Evolutionary conservation across 2,797 vertebrate genomes (phyloP), one percentile per base, ranked within the genome.

Genomic region (Ceryle rudis): DNA sequence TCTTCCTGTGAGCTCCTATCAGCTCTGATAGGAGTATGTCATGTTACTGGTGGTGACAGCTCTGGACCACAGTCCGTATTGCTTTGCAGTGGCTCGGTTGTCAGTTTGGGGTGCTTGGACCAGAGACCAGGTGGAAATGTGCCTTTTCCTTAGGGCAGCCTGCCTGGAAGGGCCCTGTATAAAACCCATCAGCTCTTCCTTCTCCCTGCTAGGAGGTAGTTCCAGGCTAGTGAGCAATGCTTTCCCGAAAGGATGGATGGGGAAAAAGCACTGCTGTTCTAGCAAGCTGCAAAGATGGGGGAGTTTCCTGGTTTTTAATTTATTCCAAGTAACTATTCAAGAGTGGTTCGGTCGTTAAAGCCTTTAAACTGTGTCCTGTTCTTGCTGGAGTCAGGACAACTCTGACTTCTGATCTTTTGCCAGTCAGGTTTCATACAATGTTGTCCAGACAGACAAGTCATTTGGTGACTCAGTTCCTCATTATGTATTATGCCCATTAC

Each of bases 1-100:
- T 37, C 54, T 7, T 21, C 3, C 33, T 9, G 0, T 6, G 19
- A n/a, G 4, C 18, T 51, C 35, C 25, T 10, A 1, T 12, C 8
- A 17, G 62, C 8, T 9, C 11, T 21, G 0, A 1, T 1, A 14
- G 44, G n/a, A 29, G 1, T 11, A 2, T 4, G 21, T 17, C 1
- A 22, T 2, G 20, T 18, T 55, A 13, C 49, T 81, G 78, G 39
- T 16, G 58, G 11, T 31, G 74, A 4, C 6, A 44, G 44, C 62
- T 51, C 39, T 41, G 37, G 71, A 18, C 14, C 14, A 2, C 20
- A 8, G 49, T 33, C 55, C 2, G 0, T 21, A 1, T 20, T 14
- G 49, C 21, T 52, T 33, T 57, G 57, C n/a, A 18, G 23, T 4
- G 75, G 55, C n/a, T 2, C 19, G 1, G 33, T 20, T n/a, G 28